These are phyloP conservation scores for Cephus spinipes DNA, from an alignment of 2,888 invertebrate genomes.

Conservation along the genomic window DNA sequence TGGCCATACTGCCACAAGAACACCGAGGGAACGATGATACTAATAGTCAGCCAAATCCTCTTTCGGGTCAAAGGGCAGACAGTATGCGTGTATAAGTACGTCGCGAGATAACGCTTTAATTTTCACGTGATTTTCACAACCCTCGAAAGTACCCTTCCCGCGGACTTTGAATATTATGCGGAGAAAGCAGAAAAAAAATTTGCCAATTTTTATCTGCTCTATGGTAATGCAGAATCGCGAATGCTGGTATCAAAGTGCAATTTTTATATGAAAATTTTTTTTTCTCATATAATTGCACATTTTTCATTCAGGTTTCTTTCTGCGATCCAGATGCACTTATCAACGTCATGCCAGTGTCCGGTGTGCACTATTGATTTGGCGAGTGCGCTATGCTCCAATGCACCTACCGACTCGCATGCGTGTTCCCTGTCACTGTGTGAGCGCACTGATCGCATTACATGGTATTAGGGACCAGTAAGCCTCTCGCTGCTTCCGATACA, in stretches of 20 bases:
- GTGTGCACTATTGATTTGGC: constrained; percentile 52
- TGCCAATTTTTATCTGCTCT: background rate
- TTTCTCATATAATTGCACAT: background rate
- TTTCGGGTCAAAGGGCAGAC: constrained; percentile 9
- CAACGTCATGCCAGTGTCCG: constrained; percentile 42
- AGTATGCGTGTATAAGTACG: background rate
- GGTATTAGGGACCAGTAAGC: constrained; percentile 63
- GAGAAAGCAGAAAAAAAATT: background rate
- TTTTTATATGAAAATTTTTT: background rate
- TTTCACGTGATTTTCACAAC: background rate
- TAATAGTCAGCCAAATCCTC: constrained; percentile 41
- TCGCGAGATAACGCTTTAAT: background rate
- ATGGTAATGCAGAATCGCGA: background rate
- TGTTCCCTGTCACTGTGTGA: constrained; percentile 17
- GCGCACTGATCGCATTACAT: constrained; percentile 64
- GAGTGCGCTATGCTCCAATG: constrained; percentile 1
- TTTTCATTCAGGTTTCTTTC: background rate
- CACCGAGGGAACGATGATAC: constrained; percentile 40
- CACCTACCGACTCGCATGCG: background rate
- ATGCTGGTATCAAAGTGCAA: background rate
- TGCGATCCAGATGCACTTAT: constrained; percentile 31
- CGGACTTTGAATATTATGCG: background rate
- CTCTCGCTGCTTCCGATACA: constrained; percentile 42
- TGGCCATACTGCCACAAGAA: background rate
- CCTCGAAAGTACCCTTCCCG: background rate